Conservation (phyloP, 2,113 vertebrate species). For the Maccullochella peelii region DNA sequence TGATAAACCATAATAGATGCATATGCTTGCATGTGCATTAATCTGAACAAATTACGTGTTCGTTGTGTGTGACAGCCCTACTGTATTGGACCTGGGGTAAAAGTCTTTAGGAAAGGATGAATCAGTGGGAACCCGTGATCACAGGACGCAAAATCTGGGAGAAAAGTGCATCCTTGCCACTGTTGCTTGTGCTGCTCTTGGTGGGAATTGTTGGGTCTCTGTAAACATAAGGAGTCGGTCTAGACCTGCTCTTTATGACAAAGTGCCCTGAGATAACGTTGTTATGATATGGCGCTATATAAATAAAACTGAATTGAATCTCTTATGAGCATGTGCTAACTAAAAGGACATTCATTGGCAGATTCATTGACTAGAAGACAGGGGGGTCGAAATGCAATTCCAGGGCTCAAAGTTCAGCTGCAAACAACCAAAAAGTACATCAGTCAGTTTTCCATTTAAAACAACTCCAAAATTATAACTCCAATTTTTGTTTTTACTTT, state of each 20-base stretch:
- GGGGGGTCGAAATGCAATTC: background rate
- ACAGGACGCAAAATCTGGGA: rapidly evolving
- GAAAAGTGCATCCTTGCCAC: too few relatives aligned
- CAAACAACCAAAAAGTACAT: slow-evolving; percentile 44
- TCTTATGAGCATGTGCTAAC: background rate
- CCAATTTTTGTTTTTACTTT: background rate
- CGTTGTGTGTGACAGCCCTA: background rate
- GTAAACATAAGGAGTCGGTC: too few relatives aligned
- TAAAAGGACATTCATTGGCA: background rate
- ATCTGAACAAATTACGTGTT: background rate
- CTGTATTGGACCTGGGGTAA: background rate
- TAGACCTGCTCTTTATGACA: too few relatives aligned
- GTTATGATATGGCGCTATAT: too few relatives aligned
- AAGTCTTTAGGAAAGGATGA: background rate
- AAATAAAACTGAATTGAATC: too few relatives aligned
- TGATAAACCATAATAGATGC: background rate
- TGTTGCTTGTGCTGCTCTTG: too few relatives aligned
- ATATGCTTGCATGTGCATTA: too few relatives aligned
- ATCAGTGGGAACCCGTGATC: background rate
- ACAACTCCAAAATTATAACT: background rate
- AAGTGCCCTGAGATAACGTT: too few relatives aligned
- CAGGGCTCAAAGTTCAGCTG: background rate
- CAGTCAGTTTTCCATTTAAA: slow-evolving; percentile 1
- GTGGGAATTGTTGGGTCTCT: too few relatives aligned
- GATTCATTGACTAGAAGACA: background rate